Evolutionary conservation across 2,113 vertebrate species (phyloP).

Genomic region (Ardeotis arabs): DNA sequence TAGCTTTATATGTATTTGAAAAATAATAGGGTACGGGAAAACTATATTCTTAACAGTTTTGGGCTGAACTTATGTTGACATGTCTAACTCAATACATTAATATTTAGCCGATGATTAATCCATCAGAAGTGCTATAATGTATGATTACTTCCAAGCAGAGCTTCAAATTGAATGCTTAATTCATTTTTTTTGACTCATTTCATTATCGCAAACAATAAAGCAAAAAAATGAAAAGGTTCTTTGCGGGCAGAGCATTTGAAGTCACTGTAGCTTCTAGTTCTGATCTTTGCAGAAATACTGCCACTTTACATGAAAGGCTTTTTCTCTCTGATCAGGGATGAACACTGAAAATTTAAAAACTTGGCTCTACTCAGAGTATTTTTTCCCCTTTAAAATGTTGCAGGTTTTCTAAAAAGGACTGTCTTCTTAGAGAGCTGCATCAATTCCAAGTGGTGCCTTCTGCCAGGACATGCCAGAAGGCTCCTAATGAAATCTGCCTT

Average conservation of each 20-base stretch:
- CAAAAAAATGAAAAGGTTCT: neutral
- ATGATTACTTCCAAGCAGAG: neutral
- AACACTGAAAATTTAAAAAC: neutral
- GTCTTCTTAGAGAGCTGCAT: neutral
- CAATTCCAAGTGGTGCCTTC: neutral
- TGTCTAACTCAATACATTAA: neutral
- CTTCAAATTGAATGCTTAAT: neutral
- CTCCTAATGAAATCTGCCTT: neutral
- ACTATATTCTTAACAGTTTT: neutral
- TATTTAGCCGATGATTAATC: neutral
- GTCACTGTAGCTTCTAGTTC: neutral
- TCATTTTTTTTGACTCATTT: neutral
- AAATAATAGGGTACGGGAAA: neutral
- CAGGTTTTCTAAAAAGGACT: neutral
- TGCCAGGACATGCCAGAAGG: neutral
- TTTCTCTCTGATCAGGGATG: neutral
- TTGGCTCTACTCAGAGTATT: neutral
- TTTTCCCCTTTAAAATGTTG: neutral
- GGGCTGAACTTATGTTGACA: neutral
- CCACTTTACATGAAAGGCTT: neutral
- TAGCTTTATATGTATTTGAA: neutral
- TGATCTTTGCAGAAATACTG: neutral
- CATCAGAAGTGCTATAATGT: neutral
- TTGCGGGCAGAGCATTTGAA: neutral
- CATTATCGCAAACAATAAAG: neutral